A percentile compares a stretch with the other conserved stretches of the same genome.
phyloP scores from a whole-genome alignment of 2,113 vertebrate genomes.

The Puma concolor region DNA sequence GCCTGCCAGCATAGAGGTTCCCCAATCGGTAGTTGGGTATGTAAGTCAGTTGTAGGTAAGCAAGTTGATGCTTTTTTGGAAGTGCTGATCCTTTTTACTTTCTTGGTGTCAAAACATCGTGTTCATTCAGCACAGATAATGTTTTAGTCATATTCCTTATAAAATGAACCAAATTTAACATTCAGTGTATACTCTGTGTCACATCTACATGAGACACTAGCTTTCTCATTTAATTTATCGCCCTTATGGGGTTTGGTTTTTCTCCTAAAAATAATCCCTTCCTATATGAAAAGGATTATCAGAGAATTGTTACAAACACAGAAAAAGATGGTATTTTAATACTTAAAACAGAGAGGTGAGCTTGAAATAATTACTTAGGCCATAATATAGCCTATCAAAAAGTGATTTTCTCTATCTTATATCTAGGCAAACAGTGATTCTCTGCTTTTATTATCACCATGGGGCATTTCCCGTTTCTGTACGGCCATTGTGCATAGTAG shows the following conservation, averaged over 20 bases:
- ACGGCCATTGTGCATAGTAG: constrained; percentile 25
- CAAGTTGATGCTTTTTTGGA: not conserved
- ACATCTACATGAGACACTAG: not conserved
- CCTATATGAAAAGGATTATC: constrained; percentile 47
- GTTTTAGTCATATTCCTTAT: not conserved
- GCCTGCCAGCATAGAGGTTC: not conserved
- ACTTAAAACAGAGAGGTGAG: constrained; percentile 64
- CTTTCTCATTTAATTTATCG: constrained; percentile 23
- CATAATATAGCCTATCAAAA: constrained; percentile 49
- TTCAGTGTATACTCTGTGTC: not conserved
- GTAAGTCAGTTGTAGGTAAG: not conserved
- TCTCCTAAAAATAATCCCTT: constrained; percentile 60
- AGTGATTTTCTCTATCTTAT: constrained; percentile 38
- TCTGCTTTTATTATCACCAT: constrained; percentile 53
- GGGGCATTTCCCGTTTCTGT: constrained; percentile 54
- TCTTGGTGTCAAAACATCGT: not conserved
- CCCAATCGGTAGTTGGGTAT: not conserved
- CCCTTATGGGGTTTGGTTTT: constrained; percentile 49
- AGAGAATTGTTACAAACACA: constrained; percentile 20
- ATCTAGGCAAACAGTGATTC: constrained; percentile 57
- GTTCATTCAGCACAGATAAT: not conserved
- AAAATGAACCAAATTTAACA: not conserved
- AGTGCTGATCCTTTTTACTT: not conserved
- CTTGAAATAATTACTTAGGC: constrained; percentile 57
- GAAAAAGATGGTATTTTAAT: constrained; percentile 41